Percentiles rank a stretch among this genome's conserved stretches.
phyloP scores from a whole-genome alignment of 1,140 invertebrate genomes.

The Stenopsyche tienmushanensis region DNA sequence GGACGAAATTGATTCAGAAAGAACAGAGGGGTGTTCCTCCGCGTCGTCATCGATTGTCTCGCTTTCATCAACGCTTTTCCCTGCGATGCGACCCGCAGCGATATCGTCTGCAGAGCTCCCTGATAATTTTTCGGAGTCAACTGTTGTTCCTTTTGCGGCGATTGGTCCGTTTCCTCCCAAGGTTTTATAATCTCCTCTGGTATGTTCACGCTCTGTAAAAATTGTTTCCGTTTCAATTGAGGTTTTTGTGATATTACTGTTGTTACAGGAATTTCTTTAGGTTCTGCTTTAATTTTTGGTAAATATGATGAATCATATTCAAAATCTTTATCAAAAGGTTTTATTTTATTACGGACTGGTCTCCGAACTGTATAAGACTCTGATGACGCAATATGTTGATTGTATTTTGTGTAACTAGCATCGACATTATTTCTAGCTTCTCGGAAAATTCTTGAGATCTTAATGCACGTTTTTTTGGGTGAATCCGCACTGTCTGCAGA shows the following conservation, averaged over 20 bases:
- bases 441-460: not conserved
- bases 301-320: slow-evolving; percentile 65
- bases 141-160: slow-evolving; percentile 26
- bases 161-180: slow-evolving; percentile 13
- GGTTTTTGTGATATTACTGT: slow-evolving; percentile 44
- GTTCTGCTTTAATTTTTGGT: slow-evolving; percentile 52
- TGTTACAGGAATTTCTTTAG: slow-evolving; percentile 35
- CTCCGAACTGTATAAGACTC: slow-evolving; percentile 46
- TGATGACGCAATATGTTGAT: slow-evolving; percentile 34
- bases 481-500: not conserved
- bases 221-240: slow-evolving; percentile 48
- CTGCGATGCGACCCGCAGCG: slow-evolving; percentile 16
- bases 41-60: slow-evolving; percentile 6
- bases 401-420: slow-evolving; percentile 3
- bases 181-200: slow-evolving; percentile 17
- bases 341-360: slow-evolving; percentile 64
- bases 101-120: slow-evolving; percentile 31
- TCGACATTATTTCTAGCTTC: not conserved
- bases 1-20: slow-evolving; percentile 1
- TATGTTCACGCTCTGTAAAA: slow-evolving; percentile 42
- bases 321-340: slow-evolving; percentile 66
- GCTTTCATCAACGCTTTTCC: slow-evolving; percentile 30
- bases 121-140: slow-evolving; percentile 22
- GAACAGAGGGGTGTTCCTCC: slow-evolving; percentile 30
- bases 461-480: too few relatives aligned